Evolutionary conservation across 1,140 invertebrate genomes (phyloP), one percentile per base, ranked within the genome.

Genomic region (Temnothorax curvispinosus): DNA sequence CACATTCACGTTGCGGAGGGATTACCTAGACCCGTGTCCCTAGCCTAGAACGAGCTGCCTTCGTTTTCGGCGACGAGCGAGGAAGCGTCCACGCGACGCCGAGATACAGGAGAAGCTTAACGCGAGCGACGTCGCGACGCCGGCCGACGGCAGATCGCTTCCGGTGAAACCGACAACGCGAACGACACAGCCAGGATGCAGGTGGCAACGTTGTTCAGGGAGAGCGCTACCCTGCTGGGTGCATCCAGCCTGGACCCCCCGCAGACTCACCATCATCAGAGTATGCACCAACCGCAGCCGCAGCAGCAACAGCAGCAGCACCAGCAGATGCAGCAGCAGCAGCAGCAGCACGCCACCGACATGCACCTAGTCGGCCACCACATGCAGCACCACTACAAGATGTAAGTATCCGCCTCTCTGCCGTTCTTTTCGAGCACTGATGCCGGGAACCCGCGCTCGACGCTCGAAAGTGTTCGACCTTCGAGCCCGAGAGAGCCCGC

Each of bases 191-290:
- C 88, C 27, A 93, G 64, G 76, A 97, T 97, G 97, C 97, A 97
- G 96, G 97, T 97, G 93, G 97, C 97, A 91, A 97, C 96, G 94
- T 93, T 97, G 92, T 97, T 97, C 93, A 96, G 96, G 88, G 97
- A 97, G 95, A 96, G 96, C 92, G 96, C 96, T 92, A 97, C 96
- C 92, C 95, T 97, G 92, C 95, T 97, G 88, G 96, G 96, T 91
- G 97, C 96, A 89, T 96, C 96, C 74, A 97, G 95, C 93, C 95
- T 96, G 93, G 96, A 95, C 88, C 93, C 95, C 76, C 94, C 95
- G 54, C 94, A 95, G 90, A 92, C 93, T 38, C 94, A 95, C 87
- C 95, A 94, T 87, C 93, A 94, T 64, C 94, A 94, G 87, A 76
- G 82, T n/a, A 92, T 93, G 52, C 93, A 94, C 52, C 95, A 94